Conservation (phyloP, 2,888 invertebrate species). For the Drosophila buzzatii region DNA sequence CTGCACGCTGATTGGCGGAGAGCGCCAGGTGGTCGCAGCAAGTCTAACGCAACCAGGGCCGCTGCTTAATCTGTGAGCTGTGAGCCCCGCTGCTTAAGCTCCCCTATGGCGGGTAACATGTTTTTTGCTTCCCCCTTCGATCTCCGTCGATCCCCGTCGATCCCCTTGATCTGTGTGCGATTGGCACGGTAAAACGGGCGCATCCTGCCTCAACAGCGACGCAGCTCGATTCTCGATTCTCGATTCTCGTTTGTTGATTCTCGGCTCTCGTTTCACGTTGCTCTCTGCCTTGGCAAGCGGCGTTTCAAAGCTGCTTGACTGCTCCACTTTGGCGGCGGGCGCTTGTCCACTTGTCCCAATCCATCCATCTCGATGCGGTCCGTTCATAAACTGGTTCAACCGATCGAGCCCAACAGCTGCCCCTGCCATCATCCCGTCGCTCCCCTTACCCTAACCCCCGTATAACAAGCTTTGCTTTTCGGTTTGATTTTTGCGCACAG, state of each 20-base stretch:
- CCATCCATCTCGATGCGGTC: slow-evolving; percentile 62
- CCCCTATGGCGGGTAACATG: slow-evolving; percentile 32
- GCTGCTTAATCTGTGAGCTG: slow-evolving; percentile 66
- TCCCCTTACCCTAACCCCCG: slow-evolving; percentile 5
- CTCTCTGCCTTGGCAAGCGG: slow-evolving; percentile 43
- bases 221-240: neutral
- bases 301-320: slow-evolving; percentile 80
- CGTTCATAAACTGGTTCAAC: slow-evolving; percentile 70
- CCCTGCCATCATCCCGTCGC: slow-evolving; percentile 6
- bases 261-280: slow-evolving; percentile 2
- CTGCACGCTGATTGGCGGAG: slow-evolving; percentile 81
- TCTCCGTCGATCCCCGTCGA: neutral
- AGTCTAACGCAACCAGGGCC: slow-evolving; percentile 63
- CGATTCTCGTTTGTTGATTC: neutral
- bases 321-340: slow-evolving; percentile 76
- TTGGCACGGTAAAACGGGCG: slow-evolving; percentile 38
- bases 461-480: slow-evolving; percentile 77
- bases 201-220: slow-evolving; percentile 41
- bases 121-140: slow-evolving; percentile 22
- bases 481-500: slow-evolving; percentile 77
- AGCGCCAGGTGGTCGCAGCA: slow-evolving; percentile 83
- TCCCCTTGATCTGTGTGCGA: slow-evolving; percentile 31
- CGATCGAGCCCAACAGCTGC: slow-evolving; percentile 20
- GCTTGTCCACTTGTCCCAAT: slow-evolving; percentile 56
- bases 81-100: neutral